Evolutionary conservation across 2,113 vertebrate species (phyloP).

Genomic region (Phrynosoma platyrhinos): DNA sequence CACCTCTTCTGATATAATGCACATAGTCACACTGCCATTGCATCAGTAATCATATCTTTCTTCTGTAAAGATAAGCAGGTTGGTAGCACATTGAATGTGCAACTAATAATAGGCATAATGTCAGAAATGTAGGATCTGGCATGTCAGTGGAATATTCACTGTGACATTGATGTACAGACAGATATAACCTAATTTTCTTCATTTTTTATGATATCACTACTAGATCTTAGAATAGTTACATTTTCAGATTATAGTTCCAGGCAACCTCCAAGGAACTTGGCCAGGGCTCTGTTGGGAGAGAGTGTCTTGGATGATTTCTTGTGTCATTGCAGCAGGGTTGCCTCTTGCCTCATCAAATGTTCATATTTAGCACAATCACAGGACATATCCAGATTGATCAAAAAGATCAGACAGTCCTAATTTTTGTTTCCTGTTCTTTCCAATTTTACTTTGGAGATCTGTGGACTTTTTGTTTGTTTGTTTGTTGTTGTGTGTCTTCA

Average conservation of each 20-base stretch:
- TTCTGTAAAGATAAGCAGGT: not conserved
- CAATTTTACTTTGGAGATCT: no score
- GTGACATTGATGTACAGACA: not conserved
- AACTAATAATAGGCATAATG: not conserved
- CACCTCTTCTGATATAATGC: not conserved
- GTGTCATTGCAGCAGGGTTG: no score
- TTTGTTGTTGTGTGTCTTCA: no score
- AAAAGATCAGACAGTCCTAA: no score
- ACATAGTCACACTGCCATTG: not conserved
- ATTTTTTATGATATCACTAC: not conserved
- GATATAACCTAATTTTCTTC: not conserved
- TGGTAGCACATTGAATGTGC: constrained; percentile 6
- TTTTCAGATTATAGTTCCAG: no score
- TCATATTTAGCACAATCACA: constrained; percentile 53
- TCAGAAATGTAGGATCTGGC: not conserved
- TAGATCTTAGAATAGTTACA: not conserved
- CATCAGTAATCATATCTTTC: not conserved
- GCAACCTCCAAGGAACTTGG: no score
- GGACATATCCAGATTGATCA: not conserved
- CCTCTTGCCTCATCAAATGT: not conserved
- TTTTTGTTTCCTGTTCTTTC: no score
- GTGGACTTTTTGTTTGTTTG: no score
- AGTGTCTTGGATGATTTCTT: no score
- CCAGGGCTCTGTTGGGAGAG: no score
- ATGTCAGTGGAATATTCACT: not conserved